Percentiles rank a stretch among this genome's conserved stretches.
Evolutionary conservation across 2,797 vertebrate species (phyloP).

Genomic region (Forpus xanthops): DNA sequence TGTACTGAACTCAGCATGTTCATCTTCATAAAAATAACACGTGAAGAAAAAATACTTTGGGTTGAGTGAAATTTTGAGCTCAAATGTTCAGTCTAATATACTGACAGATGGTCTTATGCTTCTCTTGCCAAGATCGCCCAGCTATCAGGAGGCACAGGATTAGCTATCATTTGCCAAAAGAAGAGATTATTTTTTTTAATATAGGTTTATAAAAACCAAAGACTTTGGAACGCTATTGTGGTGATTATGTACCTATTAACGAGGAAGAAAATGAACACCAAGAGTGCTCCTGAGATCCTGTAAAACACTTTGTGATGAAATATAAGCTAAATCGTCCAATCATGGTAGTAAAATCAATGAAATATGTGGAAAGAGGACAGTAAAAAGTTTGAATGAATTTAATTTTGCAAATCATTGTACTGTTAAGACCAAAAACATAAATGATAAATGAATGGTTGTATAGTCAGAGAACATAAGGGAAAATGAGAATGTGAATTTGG

Average conservation of each 20-base stretch:
- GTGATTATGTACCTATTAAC: not conserved
- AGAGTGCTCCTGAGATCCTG: not conserved
- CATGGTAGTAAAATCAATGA: not conserved
- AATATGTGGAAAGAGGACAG: not conserved
- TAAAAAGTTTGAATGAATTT: not conserved
- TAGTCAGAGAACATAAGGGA: not conserved
- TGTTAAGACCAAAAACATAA: not conserved
- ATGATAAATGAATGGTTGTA: not conserved
- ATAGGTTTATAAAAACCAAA: not conserved
- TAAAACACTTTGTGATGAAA: not conserved
- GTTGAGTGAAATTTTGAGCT: not conserved
- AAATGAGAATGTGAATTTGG: fast-evolving
- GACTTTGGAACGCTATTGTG: not conserved
- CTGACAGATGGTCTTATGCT: conserved; percentile 38
- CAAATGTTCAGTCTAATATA: not conserved
- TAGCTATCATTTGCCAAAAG: not conserved
- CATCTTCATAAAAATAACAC: not conserved
- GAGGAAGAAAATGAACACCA: not conserved
- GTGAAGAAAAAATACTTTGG: not conserved
- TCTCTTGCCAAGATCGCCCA: conserved; percentile 28
- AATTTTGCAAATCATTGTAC: not conserved
- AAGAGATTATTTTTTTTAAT: conserved; percentile 2
- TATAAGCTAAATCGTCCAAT: not conserved
- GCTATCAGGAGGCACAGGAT: not conserved
- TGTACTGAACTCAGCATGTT: not conserved